Conservation (phyloP, 2,113 vertebrate genomes). For the Natator depressus region DNA sequence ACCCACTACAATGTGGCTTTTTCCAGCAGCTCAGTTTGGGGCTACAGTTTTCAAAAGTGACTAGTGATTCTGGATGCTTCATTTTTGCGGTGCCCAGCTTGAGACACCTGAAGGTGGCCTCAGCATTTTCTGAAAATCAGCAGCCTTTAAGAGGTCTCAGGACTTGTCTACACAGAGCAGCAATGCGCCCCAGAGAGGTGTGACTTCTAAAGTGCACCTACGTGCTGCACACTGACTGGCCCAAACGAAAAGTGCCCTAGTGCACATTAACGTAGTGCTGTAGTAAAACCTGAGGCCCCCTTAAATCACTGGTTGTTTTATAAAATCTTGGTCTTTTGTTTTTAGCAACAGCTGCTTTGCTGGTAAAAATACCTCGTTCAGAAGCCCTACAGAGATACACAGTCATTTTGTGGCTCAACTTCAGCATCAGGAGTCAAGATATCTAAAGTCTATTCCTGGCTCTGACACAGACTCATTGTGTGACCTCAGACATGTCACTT, state of each 20-base stretch:
- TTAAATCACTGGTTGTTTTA: background rate
- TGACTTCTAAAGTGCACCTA: background rate
- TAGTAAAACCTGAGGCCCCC: background rate
- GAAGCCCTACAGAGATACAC: background rate
- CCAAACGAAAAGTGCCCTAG: background rate
- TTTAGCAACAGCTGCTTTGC: background rate
- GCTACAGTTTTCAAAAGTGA: background rate
- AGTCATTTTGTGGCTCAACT: background rate
- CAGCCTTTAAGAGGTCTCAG: background rate
- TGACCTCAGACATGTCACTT: background rate
- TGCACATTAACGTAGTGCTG: background rate
- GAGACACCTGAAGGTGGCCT: background rate
- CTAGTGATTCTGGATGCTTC: background rate
- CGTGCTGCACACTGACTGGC: background rate
- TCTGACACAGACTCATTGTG: rapidly evolving
- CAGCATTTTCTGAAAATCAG: background rate
- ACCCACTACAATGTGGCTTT: background rate
- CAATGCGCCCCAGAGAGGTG: background rate
- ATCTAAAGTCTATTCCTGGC: background rate
- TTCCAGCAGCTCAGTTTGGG: background rate
- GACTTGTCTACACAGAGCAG: background rate
- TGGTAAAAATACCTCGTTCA: background rate
- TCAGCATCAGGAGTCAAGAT: background rate
- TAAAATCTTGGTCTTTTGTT: background rate
- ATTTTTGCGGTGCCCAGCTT: background rate